Base-by-base conservation (phyloP, 2,113 vertebrate genomes). In the Lichenostomus cassidix region DNA sequence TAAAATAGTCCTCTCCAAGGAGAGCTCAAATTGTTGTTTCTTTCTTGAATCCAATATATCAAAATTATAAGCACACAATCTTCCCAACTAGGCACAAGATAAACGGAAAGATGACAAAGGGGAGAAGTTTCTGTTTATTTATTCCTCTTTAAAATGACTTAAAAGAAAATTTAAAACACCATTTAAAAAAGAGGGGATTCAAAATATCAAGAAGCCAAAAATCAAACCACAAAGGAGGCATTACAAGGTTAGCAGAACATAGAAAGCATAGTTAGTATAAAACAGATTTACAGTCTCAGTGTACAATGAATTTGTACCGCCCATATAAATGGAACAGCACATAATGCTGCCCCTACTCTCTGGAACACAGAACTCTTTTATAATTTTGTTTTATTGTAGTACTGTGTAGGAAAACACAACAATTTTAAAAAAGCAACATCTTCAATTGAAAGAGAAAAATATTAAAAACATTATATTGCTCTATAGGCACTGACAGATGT, bases 181-280 rank as follows among this genome's bases (percentile, higher is more conserved):
- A 89, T 77, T 96, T 84, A 7, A 92, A 92, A 94, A 89, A 59
- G 59, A 75, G 24, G 39, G 77, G n/a, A 65, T 78, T 92, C 73
- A 65, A 83, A 91, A 42, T 88, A 81, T 28, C 25, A 35, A 87
- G 75, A 80, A 76, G 69, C 76, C 71, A 82, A 87, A 96, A 97
- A 87, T 60, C 82, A 96, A 96, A 91, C 49, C 82, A 91, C 69
- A 62, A 78, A 84, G 62, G 84, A 95, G 92, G 85, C 95, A 71
- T 95, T 90, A 96, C 79, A 95, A 77, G 76, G 74, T 86, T 92
- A 97, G 83, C 94, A 87, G 96, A 95, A 90, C 76, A 87, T 8
- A 93, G 94, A 65, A 94, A 96, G 92, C 90, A 87, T 44, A 93
- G 80, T 97, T 93, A 91, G 64, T 90, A 97, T 83, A 96, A 97